Evolutionary conservation across 2,888 invertebrate species (phyloP), one percentile per base, ranked within the genome.

Genomic region (Physocephala rufipes): DNA sequence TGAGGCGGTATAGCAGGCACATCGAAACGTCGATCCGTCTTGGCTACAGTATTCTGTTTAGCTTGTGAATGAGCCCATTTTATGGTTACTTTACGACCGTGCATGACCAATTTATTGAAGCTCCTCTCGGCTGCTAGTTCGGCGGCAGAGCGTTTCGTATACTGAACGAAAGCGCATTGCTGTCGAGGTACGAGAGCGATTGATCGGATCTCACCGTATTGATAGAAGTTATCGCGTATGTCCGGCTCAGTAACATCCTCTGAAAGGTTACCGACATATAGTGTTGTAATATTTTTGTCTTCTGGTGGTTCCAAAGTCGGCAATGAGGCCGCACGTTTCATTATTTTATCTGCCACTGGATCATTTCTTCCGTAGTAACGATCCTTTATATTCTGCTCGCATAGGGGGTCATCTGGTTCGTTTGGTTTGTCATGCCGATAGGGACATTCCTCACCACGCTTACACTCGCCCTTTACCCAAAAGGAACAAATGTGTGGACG

Each of bases 11-110:
- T 93, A 4, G 94, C 94, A 0, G 93, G 92, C 0, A 94, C 92
- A 79, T 93, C 93, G 58, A 85, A 86, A 5, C 88, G 87, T 73
- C 90, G 89, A 75, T 86, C 87, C 21, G 88, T 87, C 69, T 88
- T 88, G 0, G 87, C 87, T 67, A 86, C 87, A 1, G 84, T 82
- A 7, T 88, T 88, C 73, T 90, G 89, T 62, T 91, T 88, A 1
- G 92, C 97, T 87, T 98, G 98, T 0, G 97, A 96, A 80, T 96
- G 92, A 0, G 99, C 99, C 99, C 99, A 99, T 83, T 99, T 97
- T 75, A 99, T 97, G n/a, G 96, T 96, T 1, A 99, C 89, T 63
- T 97, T 89, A 75, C 96, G 90, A 0, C 96, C 96, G 47, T 94
- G 93, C 24, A 90, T 87, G 2, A 90, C 89, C 43, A 99, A 87